phyloP scores from a whole-genome alignment of 2,113 vertebrate genomes.

The Speoplatyrhinus poulsoni region DNA sequence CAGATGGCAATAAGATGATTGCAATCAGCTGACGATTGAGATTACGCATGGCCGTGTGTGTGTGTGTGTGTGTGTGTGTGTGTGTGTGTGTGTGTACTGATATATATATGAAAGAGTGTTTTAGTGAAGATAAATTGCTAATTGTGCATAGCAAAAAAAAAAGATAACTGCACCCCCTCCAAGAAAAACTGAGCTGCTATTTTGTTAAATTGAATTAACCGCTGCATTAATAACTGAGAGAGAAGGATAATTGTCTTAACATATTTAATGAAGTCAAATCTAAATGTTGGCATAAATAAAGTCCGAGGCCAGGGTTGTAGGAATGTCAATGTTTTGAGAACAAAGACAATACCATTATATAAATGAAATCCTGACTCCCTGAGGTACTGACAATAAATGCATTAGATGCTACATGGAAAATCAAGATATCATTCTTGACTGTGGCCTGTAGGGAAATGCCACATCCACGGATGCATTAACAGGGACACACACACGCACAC shows the following conservation, averaged over 20 bases:
- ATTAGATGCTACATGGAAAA: neutral
- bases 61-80: neutral
- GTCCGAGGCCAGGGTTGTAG: neutral
- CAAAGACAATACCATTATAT: neutral
- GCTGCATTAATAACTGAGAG: slow-evolving; percentile 2
- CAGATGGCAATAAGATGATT: too few species aligned
- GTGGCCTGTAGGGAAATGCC: too few species aligned
- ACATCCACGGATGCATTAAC: neutral
- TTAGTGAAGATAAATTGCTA: slow-evolving; percentile 44
- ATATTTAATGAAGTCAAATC: slow-evolving; percentile 13
- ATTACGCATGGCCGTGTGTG: too few species aligned
- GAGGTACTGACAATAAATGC: neutral
- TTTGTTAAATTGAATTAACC: slow-evolving; percentile 41
- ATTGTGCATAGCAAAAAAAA: slow-evolving; percentile 38
- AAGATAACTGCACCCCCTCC: slow-evolving; percentile 30
- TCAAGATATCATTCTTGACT: too few species aligned
- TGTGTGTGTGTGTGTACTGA: slow-evolving; percentile 18
- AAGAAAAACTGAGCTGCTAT: slow-evolving; percentile 26
- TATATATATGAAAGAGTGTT: neutral
- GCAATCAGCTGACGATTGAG: too few species aligned
- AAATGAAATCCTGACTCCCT: neutral
- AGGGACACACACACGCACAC: neutral
- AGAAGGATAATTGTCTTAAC: slow-evolving; percentile 12
- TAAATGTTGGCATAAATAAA: slow-evolving; percentile 1
- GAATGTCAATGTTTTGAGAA: slow-evolving; percentile 3